phyloP scores from a whole-genome alignment of 2,113 vertebrate genomes.

The Siphamia tubifer region DNA sequence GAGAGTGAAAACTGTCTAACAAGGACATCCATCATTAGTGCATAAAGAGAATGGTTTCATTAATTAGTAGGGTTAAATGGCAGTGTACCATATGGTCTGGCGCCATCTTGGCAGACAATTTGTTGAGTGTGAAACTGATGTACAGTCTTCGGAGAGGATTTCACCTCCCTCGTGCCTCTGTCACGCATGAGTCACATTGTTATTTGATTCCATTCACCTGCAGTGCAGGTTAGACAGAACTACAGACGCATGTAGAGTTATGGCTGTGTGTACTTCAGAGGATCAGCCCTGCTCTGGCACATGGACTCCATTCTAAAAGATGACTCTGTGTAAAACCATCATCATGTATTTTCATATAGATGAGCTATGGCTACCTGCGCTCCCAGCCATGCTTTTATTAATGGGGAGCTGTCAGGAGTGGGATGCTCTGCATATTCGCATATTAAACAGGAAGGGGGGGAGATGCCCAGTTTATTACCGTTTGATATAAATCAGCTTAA shows the following conservation, averaged over 20 bases:
- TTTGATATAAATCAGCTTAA: conserved; percentile 99
- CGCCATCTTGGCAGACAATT: conserved; percentile 29
- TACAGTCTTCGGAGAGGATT: conserved; percentile 13
- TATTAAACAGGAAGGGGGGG: conserved; percentile 97
- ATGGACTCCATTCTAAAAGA: conserved; percentile 88
- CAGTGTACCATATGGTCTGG: conserved; percentile 53
- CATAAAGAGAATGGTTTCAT: conserved; percentile 56
- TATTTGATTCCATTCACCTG: conserved; percentile 37
- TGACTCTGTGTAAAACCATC: conserved; percentile 97
- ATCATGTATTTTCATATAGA: conserved; percentile 99
- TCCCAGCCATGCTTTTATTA: conserved; percentile 97
- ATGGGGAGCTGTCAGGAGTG: conserved; percentile 94
- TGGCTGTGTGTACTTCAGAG: conserved; percentile 78
- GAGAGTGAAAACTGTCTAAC: conserved; percentile 23
- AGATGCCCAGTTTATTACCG: conserved; percentile 96
- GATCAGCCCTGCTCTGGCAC: conserved; percentile 81
- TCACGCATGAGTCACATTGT: conserved; percentile 19
- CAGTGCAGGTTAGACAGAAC: conserved; percentile 37
- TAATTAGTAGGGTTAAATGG: conserved; percentile 58
- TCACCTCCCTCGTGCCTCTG: background rate
- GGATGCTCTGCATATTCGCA: conserved; percentile 99
- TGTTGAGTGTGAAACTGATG: conserved; percentile 35
- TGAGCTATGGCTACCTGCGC: conserved; percentile 95
- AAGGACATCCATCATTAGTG: conserved; percentile 36
- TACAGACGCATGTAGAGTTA: conserved; percentile 79